Base-by-base conservation (phyloP, 2,113 vertebrate genomes). In the Callipepla squamata region DNA sequence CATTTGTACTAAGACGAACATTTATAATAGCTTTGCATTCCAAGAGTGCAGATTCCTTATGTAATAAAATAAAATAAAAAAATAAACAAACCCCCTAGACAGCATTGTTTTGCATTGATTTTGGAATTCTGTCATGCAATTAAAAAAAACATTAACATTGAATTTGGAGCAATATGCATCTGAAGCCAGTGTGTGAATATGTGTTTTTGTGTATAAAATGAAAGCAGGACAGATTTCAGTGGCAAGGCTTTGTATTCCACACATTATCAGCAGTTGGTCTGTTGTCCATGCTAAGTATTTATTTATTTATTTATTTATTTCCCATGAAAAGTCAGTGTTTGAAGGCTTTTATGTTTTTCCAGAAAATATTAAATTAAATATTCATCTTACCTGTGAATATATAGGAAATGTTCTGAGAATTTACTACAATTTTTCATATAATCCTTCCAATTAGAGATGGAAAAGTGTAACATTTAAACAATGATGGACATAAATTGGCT, bases 21-120 rank as follows among this genome's bases (percentile, higher is more conserved):
- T 86, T 90, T 94, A 48, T 77, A 87, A 77, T 34, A 57, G 61
- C 11, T 21, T 67, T 18, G 20, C 85, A 30, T 14, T 94, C 34
- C 59, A 67, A 89, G 89, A n/a, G 20, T 14, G 0, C 2, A 2
- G 26, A 40, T n/a, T 30, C 11, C 34, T 85, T 82, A 38, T 13
- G 32, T 48, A 57, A 68, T 26, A 38, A 74, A 85, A 76, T 73
- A 26, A 21, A 34, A 38, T 51, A 44, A 44, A 20, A 9, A 50
- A n/a, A 57, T 17, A 34, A 80, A 50, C 30, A 1, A 85, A 48
- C 4, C 12, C 6, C 20, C 6, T 63, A 0, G 6, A 17, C 9
- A 62, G 11, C 18, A 22, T 20, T 45, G 13, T 80, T 87, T 87
- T 30, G 67, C n/a, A 32, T 23, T 17, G 36, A 63, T 80, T 42